Conservation (phyloP, 2,888 invertebrate species). For the Apeira syringaria region DNA sequence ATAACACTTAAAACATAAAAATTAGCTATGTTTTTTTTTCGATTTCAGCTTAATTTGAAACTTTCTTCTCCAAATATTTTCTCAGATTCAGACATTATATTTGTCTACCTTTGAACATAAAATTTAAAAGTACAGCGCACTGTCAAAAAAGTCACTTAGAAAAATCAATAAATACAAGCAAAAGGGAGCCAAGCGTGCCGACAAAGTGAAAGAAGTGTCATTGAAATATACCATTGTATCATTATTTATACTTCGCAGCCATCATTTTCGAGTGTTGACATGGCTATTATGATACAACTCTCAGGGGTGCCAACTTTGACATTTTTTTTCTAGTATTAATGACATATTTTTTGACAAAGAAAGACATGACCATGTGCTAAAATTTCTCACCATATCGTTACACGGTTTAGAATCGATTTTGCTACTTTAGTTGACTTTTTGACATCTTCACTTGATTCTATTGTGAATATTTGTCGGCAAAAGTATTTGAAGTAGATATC, state of each 20-base stretch:
- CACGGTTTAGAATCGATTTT: constrained; percentile 68
- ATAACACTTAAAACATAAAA: no score
- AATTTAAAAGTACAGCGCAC: constrained; percentile 21
- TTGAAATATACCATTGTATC: constrained; percentile 52
- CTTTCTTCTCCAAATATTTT: no score
- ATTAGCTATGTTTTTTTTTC: no score
- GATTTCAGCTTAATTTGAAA: no score
- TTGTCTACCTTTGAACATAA: no score
- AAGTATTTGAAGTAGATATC: not conserved
- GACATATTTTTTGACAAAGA: constrained; percentile 74
- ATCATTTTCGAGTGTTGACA: constrained; percentile 76
- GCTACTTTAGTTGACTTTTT: constrained; percentile 35
- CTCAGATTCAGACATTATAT: no score
- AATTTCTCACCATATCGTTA: constrained; percentile 75
- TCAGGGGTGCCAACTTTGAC: constrained; percentile 70
- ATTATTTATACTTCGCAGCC: constrained; percentile 78
- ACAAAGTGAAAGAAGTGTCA: constrained; percentile 62
- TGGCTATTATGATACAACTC: constrained; percentile 76
- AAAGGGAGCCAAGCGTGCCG: constrained; percentile 63
- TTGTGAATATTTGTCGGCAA: not conserved
- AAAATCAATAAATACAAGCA: constrained; percentile 70
- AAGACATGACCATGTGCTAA: constrained; percentile 64
- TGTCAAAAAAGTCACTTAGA: constrained; percentile 36
- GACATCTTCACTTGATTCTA: constrained; percentile 14
- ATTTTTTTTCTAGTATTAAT: constrained; percentile 73